phyloP scores from a whole-genome alignment of 2,113 vertebrate species.

The Scophthalmus maximus region DNA sequence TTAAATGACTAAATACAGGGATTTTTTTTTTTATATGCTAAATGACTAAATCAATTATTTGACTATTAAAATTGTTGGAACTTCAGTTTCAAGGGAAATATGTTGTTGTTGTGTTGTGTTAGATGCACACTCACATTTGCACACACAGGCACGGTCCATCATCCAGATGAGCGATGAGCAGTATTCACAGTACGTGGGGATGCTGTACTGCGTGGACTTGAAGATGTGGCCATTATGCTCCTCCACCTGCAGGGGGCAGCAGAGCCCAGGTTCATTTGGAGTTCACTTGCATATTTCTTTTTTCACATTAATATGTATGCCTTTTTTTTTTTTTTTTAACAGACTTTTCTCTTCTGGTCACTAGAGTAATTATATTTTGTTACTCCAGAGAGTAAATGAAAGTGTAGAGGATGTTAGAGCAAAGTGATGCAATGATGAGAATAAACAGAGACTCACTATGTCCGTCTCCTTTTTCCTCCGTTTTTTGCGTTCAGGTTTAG shows the following conservation, averaged over 20 bases:
- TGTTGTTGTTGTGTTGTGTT: background rate
- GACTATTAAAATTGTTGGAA: background rate
- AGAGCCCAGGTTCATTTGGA: conserved; percentile 13
- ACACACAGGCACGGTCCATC: conserved; percentile 98
- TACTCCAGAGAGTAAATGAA: conserved; percentile 3
- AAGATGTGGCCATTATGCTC: conserved; percentile 99
- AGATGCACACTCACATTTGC: conserved; percentile 90
- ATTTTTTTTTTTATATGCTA: too few relatives aligned
- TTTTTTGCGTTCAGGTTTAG: conserved; percentile 95
- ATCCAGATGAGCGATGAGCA: conserved; percentile 99
- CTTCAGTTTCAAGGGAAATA: too few relatives aligned
- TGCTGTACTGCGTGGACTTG: conserved; percentile 98
- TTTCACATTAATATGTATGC: background rate
- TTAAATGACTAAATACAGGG: too few relatives aligned
- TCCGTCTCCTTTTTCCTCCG: conserved; percentile 95
- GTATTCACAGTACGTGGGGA: conserved; percentile 97
- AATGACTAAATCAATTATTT: too few relatives aligned
- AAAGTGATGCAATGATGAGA: conserved; percentile 4
- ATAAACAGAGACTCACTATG: conserved; percentile 85
- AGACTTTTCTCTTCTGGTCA: background rate
- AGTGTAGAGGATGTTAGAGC: background rate
- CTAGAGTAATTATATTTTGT: background rate
- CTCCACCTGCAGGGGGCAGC: conserved; percentile 87
- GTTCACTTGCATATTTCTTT: background rate
- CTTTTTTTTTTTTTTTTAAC: background rate